Evolutionary conservation across 2,113 vertebrate genomes (phyloP), one percentile per base, ranked within the genome.

Genomic region (Sinocyclocheilus maitianheensis): DNA sequence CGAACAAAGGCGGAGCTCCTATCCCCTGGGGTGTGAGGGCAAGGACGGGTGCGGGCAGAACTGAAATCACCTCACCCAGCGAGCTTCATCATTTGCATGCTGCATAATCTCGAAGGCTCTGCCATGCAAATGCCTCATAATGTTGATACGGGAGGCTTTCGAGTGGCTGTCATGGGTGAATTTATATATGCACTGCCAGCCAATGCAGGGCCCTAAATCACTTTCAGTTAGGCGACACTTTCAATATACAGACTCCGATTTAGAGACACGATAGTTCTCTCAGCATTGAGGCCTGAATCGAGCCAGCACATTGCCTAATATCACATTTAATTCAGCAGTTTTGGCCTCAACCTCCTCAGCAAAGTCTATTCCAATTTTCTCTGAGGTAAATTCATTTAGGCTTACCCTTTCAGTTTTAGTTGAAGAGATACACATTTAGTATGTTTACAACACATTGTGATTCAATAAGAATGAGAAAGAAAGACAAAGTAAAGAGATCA

Each of bases 211-310:
- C 91, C 91, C 91, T 94, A 94, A 95, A 95, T 95, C 95, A 95
- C 94, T 95, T 94, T 95, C 94, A 94, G 92, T 96, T 96, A 95
- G 93, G 92, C 95, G 94, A 95, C 95, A 95, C 93, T 94, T 96
- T 94, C 93, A 93, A 94, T 96, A 95, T 94, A 91, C 90, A 91
- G 92, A 89, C n/a, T 89, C 91, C 94, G 43, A 46, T 46, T 46
- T 46, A 46, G 9, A 11, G 43, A 46, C 3, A 46, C 10, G 43
- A 46, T 46, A 46, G 43, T 46, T 46, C 43, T 48, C 46, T 0
- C 10, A 3, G 46, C 46, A 12, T 48, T 48, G 46, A 48, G 46
- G 46, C 46, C 46, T 48, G 11, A 12, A 48, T 48, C 11, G 3
- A 48, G 46, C 46, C 46, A 48, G 46, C 46, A 48, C 46, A 48